Evolutionary conservation across 2,797 vertebrate genomes (phyloP).

Genomic region (Pempheris klunzingeri): DNA sequence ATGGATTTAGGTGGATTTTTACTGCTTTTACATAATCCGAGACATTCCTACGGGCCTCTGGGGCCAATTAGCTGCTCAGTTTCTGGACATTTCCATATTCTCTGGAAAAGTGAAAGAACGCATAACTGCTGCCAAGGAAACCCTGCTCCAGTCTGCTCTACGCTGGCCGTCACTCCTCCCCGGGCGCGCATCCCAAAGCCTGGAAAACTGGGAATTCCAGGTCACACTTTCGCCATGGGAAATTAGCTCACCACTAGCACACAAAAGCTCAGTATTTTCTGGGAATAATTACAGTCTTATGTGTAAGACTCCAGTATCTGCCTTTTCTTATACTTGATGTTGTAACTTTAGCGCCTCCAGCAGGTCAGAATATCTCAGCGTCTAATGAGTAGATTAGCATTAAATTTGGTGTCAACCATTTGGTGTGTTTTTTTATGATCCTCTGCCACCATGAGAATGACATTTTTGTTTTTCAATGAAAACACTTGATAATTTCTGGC

Average conservation of each 20-base stretch:
- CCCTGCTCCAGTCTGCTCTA: conserved; percentile 68
- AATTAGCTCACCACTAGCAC: conserved; percentile 64
- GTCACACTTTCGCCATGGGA: conserved; percentile 64
- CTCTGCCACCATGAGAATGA: neutral
- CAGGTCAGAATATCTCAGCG: neutral
- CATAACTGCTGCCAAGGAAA: conserved; percentile 73
- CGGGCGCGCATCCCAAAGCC: conserved; percentile 66
- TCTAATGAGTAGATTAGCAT: neutral
- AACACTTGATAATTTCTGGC: too few relatives aligned
- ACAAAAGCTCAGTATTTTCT: conserved; percentile 51
- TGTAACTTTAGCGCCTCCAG: neutral
- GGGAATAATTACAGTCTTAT: conserved; percentile 48
- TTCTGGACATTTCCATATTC: conserved; percentile 77
- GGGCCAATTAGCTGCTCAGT: conserved; percentile 75
- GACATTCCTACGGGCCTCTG: conserved; percentile 74
- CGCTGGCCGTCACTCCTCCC: conserved; percentile 54
- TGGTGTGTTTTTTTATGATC: neutral
- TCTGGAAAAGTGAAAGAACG: conserved; percentile 76
- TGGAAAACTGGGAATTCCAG: conserved; percentile 81
- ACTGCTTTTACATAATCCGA: conserved; percentile 36
- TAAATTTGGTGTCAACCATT: neutral
- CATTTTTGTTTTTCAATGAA: too few relatives aligned
- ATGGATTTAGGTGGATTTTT: conserved; percentile 38
- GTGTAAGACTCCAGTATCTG: conserved; percentile 17
- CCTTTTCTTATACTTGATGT: conserved; percentile 17